Evolutionary conservation across 1,140 invertebrate genomes (phyloP).

Genomic region (Drosophila truncata): DNA sequence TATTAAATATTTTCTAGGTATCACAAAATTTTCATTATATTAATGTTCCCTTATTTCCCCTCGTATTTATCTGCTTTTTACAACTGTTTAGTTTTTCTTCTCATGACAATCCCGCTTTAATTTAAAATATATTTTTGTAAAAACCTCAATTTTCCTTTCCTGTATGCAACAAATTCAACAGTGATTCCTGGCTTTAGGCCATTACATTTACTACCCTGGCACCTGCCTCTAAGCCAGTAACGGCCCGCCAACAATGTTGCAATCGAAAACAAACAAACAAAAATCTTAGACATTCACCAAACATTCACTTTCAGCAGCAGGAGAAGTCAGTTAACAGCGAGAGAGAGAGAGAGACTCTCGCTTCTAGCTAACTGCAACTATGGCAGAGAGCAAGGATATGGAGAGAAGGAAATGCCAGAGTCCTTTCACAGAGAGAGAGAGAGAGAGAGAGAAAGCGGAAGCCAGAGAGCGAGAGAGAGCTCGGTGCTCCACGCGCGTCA

Average conservation of each 20-base stretch:
- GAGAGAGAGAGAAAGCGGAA: constrained; percentile 15
- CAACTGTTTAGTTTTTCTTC: neutral
- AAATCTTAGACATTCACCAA: constrained; percentile 54
- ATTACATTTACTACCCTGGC: constrained; percentile 20
- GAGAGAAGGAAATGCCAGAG: constrained; percentile 8
- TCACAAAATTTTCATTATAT: no score
- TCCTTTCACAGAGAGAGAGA: constrained; percentile 10
- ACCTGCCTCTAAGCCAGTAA: constrained; percentile 7
- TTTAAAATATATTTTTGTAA: neutral
- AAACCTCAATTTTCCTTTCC: neutral
- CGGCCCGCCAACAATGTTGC: constrained; percentile 62
- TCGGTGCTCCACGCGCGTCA: constrained; percentile 73
- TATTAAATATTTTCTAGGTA: no score
- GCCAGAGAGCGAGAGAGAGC: constrained; percentile 42
- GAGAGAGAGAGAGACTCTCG: constrained; percentile 9
- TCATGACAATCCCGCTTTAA: neutral
- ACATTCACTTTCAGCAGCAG: constrained; percentile 78
- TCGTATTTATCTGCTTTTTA: no score
- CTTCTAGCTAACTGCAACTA: constrained; percentile 33
- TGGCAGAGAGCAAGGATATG: constrained; percentile 21
- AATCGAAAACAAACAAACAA: constrained; percentile 62
- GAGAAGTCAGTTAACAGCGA: constrained; percentile 65
- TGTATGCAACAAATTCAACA: neutral
- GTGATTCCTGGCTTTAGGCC: constrained; percentile 1
- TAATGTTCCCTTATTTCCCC: no score